These are phyloP conservation scores for Trachymyrmex cornetzi DNA, from an alignment of 1,140 invertebrate genomes.

Conservation along the genomic window DNA sequence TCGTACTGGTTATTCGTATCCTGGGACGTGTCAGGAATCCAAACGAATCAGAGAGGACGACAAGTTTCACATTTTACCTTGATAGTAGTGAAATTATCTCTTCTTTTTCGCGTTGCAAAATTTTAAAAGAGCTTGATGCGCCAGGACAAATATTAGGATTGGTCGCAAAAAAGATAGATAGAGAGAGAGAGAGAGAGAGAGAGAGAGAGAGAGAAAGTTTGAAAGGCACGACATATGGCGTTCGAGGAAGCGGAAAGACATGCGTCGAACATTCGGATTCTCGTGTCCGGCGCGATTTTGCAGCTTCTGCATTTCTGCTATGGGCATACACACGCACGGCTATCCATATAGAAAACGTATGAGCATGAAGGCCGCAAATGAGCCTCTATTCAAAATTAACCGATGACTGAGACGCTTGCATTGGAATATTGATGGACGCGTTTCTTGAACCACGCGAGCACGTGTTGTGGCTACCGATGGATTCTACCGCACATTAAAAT, in stretches of 20 bases:
- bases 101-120: slow-evolving; percentile 51
- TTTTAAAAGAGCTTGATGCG: slow-evolving; percentile 41
- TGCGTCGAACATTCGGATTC: slow-evolving; percentile 44
- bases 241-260: slow-evolving; percentile 64
- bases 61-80: slow-evolving; percentile 45
- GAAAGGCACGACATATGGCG: slow-evolving; percentile 62
- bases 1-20: neutral
- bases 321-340: neutral
- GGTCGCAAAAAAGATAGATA: neutral
- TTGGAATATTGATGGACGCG: slow-evolving; percentile 52
- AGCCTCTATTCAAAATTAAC: slow-evolving; percentile 81
- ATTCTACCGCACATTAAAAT: slow-evolving; percentile 45
- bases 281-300: slow-evolving; percentile 38
- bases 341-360: neutral
- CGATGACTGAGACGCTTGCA: slow-evolving; percentile 50
- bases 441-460: slow-evolving; percentile 28
- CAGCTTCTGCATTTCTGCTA: slow-evolving; percentile 28
- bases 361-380: slow-evolving; percentile 69
- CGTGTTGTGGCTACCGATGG: slow-evolving; percentile 42
- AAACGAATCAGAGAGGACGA: neutral
- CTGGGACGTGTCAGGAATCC: slow-evolving; percentile 29
- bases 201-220: slow-evolving; percentile 20
- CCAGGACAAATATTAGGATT: slow-evolving; percentile 31
- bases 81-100: neutral
- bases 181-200: neutral